Evolutionary conservation across 2,113 vertebrate species (phyloP).

Genomic region (Redunca redunca): DNA sequence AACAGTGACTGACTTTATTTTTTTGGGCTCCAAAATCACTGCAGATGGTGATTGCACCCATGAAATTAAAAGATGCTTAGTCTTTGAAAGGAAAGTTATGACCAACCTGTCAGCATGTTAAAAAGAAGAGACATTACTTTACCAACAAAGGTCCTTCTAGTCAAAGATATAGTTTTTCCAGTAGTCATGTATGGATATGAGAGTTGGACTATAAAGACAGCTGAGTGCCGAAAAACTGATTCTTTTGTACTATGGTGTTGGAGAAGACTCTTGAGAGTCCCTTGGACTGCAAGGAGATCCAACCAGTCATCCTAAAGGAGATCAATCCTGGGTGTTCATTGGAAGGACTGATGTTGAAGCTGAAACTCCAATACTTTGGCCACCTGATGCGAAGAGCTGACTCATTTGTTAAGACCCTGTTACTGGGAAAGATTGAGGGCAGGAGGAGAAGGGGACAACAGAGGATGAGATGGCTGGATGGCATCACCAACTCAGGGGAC

Average conservation of each 20-base stretch:
- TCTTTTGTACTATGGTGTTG: background rate
- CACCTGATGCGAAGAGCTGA: background rate
- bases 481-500: background rate
- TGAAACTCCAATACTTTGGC: background rate
- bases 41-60: background rate
- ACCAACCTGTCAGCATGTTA: background rate
- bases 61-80: background rate
- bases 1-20: background rate
- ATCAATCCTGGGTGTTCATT: background rate
- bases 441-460: background rate
- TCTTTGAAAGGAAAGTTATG: background rate
- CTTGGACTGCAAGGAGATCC: background rate
- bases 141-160: background rate
- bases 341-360: background rate
- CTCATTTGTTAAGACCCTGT: background rate
- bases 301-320: background rate
- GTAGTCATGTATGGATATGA: background rate
- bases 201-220: background rate
- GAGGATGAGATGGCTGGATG: background rate
- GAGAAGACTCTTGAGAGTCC: background rate
- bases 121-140: background rate
- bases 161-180: background rate
- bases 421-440: background rate
- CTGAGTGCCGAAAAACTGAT: fast-evolving
- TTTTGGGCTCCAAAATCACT: background rate